Conservation (phyloP, 1,140 invertebrate genomes). For the Episyrphus balteatus region DNA sequence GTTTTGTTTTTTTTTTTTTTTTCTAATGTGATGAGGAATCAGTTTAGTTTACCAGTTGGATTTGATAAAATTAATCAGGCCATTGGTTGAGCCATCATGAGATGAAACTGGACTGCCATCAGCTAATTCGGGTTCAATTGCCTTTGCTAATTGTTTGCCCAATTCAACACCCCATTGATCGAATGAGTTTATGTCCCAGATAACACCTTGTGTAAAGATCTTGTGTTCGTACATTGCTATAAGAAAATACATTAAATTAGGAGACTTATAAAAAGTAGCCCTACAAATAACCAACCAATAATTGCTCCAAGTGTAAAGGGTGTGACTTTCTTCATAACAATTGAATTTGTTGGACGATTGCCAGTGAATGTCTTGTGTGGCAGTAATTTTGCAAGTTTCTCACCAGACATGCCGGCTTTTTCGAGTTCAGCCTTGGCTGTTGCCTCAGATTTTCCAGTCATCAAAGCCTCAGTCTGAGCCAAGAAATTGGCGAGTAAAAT, state of each 20-base stretch:
- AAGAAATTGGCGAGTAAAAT: slow-evolving; percentile 95
- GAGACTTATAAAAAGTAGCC: slow-evolving; percentile 9
- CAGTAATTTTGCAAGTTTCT: slow-evolving; percentile 66
- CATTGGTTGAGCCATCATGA: slow-evolving; percentile 89
- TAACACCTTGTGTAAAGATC: slow-evolving; percentile 95
- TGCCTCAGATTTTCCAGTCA: slow-evolving; percentile 77
- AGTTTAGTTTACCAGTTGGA: slow-evolving; percentile 35
- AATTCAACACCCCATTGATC: slow-evolving; percentile 99
- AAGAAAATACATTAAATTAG: slow-evolving; percentile 32
- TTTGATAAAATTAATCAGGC: slow-evolving; percentile 91
- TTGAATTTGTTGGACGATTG: slow-evolving; percentile 95
- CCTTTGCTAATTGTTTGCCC: slow-evolving; percentile 96
- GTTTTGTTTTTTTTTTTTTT: too few relatives aligned
- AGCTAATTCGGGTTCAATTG: slow-evolving; percentile 86
- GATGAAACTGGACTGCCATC: slow-evolving; percentile 46
- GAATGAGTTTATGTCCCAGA: slow-evolving; percentile 99
- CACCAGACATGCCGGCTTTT: slow-evolving; percentile 57
- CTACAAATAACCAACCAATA: slow-evolving; percentile 62
- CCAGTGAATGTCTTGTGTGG: slow-evolving; percentile 97
- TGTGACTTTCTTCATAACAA: slow-evolving; percentile 85
- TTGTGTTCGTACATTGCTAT: slow-evolving; percentile 95
- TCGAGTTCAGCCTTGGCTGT: slow-evolving; percentile 66
- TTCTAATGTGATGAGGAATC: too few relatives aligned
- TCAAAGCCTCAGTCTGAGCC: slow-evolving; percentile 95
- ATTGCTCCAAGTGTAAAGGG: slow-evolving; percentile 90